Conservation (phyloP, 2,113 vertebrate species). For the Sitta europaea region DNA sequence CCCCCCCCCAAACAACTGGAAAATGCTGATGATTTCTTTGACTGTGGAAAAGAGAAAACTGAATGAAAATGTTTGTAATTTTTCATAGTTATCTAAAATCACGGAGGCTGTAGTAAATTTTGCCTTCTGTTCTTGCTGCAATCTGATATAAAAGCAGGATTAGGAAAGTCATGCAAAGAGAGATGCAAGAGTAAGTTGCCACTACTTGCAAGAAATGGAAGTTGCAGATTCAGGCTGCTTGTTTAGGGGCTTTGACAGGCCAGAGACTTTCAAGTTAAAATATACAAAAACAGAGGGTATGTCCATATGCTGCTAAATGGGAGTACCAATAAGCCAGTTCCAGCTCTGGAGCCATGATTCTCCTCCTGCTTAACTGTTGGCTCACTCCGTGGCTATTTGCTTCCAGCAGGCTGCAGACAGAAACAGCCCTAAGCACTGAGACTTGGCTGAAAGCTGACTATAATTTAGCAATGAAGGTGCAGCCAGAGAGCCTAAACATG, state of each 20-base stretch:
- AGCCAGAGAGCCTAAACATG: constrained; percentile 34
- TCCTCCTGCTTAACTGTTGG: constrained; percentile 27
- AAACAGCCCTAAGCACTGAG: constrained; percentile 45
- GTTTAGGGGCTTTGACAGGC: background rate
- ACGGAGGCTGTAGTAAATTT: background rate
- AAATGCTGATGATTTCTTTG: background rate
- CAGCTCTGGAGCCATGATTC: background rate
- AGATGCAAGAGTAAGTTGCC: background rate
- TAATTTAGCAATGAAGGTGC: constrained; percentile 12
- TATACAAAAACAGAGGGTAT: background rate
- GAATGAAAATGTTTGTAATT: background rate
- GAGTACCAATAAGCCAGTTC: background rate
- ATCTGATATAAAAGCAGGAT: background rate
- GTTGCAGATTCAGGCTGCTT: background rate
- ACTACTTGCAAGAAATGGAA: background rate
- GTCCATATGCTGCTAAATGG: constrained; percentile 10
- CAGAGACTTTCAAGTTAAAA: background rate
- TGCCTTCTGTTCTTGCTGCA: background rate
- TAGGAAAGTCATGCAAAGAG: background rate
- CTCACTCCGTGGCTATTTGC: constrained; percentile 4
- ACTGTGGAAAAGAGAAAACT: background rate
- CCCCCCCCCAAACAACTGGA: background rate
- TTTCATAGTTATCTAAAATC: background rate
- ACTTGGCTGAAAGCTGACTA: constrained; percentile 25
- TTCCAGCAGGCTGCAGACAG: constrained; percentile 47